Conservation (phyloP, 2,888 invertebrate species). For the Epinotia ramella region DNA sequence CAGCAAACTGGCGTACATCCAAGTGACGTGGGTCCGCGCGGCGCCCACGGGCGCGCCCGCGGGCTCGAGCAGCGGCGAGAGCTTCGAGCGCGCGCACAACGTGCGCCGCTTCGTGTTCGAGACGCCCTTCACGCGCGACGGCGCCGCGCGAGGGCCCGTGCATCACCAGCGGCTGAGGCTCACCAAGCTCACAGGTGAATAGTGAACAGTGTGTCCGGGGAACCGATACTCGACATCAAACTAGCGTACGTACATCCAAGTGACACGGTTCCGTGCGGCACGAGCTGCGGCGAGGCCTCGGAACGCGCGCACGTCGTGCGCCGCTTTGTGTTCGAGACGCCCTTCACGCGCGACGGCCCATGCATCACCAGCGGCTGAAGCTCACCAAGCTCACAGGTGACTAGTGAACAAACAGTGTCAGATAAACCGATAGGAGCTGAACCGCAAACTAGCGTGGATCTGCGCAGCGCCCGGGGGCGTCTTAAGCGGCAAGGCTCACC, state of each 20-base stretch:
- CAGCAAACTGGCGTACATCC: too few species aligned
- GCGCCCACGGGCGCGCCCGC: too few species aligned
- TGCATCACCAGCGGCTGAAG: conserved; percentile 96
- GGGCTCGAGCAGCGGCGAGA: too few species aligned
- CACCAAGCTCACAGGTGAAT: too few species aligned
- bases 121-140: too few species aligned
- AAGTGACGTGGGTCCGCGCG: too few species aligned
- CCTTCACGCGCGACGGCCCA: conserved; percentile 93
- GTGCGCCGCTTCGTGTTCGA: too few species aligned
- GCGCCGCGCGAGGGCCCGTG: too few species aligned
- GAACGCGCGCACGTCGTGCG: conserved; percentile 95
- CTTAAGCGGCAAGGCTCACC: conserved; percentile 96
- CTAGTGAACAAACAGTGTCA: conserved; percentile 56
- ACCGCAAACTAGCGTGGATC: conserved; percentile 89
- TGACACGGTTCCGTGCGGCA: conserved; percentile 97
- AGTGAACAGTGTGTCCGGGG: conserved; percentile 72
- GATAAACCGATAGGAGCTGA: conserved; percentile 92
- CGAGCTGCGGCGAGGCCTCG: conserved; percentile 91
- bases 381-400: conserved; percentile 95
- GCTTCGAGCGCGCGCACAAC: too few species aligned
- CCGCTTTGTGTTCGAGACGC: conserved; percentile 97
- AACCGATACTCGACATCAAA: conserved; percentile 92
- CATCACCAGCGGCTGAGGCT: too few species aligned
- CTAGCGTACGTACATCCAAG: conserved; percentile 97
- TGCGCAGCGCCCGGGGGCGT: conserved; percentile 95